Evolutionary conservation across 2,888 invertebrate species (phyloP), one percentile per base, ranked within the genome.

Genomic region (Caenorhabditis wallacei): DNA sequence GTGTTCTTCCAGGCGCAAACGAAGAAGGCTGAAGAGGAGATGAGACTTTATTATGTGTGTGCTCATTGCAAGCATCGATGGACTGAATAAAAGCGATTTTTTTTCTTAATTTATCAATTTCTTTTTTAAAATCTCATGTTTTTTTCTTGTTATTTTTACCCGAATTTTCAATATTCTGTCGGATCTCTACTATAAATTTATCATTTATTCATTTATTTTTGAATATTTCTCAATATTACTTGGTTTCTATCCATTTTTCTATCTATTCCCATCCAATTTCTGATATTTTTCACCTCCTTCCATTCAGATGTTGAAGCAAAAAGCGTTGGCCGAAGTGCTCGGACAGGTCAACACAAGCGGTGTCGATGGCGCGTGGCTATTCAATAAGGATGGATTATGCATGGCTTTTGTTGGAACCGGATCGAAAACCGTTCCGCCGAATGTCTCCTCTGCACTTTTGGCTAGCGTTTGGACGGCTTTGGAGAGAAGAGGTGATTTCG

Each of bases 1-100:
- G 99, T 99, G 7, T 99, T 99, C 93, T 99, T 99, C 93, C 97
- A 97, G 94, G 98, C 98, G 1, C 91, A 91, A 75, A 97, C 97
- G 0, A 94, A 97, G 84, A 94, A 97, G 89, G 98, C 98, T 91
- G 98, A 98, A 93, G 93, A 94, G 84, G 93, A 93, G 54, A 94
- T 94, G 94, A 88, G 93, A 71, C 91, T 94, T 43, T 94, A 94
- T 87, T 94, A 94, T 88, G 94, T 94, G 40, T 94, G 94, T 86
- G 92, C 93, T 16, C 92, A 91, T 71, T 94, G 94, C 87, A 88
- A 92, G 18, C 93, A 93, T 89, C 88, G 93, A 70, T 94, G 93
- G 94, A 94, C 93, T 18, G 94, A 94, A 85, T 93, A 79, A 85
- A 35, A n/a, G 40, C 56, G 57, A 51, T 40, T 5, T 57, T 51